Base-by-base conservation (phyloP, 2,797 vertebrate genomes). In the Tapera naevia region DNA sequence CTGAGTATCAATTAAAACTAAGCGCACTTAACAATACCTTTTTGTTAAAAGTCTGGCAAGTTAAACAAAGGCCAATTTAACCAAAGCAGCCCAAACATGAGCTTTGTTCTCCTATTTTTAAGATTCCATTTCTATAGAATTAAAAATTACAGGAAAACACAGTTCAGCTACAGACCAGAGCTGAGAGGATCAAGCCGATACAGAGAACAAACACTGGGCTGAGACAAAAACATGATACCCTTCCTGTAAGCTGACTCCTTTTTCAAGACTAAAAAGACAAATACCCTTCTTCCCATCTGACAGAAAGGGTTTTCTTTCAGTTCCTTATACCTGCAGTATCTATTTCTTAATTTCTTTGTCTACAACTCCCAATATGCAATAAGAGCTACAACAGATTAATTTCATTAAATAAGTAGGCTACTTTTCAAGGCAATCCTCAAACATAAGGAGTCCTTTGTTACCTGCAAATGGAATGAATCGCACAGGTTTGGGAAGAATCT, bases 321-420 rank as follows among this genome's bases (percentile, higher is more conserved):
- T 28, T 81, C 57, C 51, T 82, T 81, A 60, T 56, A 33, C 54
- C 41, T 79, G 67, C 48, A 88, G 62, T 96, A 94, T 73, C 91
- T 73, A 12, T 85, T 94, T 92, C 91, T 80, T 87, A 56, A 70
- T 89, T 88, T 84, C 95, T 95, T 96, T 93, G 91, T 92, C 81
- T 87, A 64, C 74, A 66, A 66, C 56, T 56, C 80, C 64, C 32
- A 85, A 48, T 62, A 80, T 0, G 78, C 80, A 96, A 91, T 80
- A 91, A 85, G 87, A 96, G 71, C 71, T 91, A 70, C 3, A 39
- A 72, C 48, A 79, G 95, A 91, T 91, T 87, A 69, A 81, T 91
- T 96, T 78, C 92, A 92, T 86, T 54, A 95, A 93, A 72, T 33
- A 54, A 75, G 88, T 53, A 69, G 86, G 57, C 57, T 78, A 74